Conservation (phyloP, 2,113 vertebrate species). For the Cathartes aura region DNA sequence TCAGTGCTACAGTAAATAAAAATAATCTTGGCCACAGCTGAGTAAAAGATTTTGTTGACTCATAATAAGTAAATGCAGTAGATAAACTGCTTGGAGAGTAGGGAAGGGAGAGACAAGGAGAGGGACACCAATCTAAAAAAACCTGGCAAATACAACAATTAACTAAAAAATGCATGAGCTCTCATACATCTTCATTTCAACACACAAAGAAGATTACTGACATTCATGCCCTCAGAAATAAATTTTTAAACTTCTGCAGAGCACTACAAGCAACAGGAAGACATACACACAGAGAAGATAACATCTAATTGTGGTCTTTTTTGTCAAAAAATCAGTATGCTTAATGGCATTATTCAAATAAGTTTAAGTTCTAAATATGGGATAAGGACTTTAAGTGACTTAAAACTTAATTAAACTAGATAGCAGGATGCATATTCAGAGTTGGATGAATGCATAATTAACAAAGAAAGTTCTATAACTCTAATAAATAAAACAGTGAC, state of each 20-base stretch:
- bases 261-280: not conserved
- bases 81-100: not conserved
- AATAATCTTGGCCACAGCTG: not conserved
- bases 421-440: not conserved
- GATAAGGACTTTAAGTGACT: not conserved
- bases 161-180: not conserved
- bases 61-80: not conserved
- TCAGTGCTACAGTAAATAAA: not conserved
- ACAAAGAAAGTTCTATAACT: constrained; percentile 33
- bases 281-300: not conserved
- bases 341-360: not conserved
- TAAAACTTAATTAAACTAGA: constrained; percentile 42
- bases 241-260: not conserved
- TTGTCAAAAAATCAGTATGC: not conserved
- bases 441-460: constrained; percentile 33
- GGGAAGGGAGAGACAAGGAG: not conserved
- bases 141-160: not conserved
- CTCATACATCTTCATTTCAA: not conserved
- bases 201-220: not conserved
- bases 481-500: constrained; percentile 34
- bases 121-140: not conserved
- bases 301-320: not conserved
- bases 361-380: constrained; percentile 2
- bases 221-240: not conserved
- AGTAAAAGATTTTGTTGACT: not conserved